Evolutionary conservation across 2,888 invertebrate species (phyloP).

Genomic region (Ormyrus rosae): DNA sequence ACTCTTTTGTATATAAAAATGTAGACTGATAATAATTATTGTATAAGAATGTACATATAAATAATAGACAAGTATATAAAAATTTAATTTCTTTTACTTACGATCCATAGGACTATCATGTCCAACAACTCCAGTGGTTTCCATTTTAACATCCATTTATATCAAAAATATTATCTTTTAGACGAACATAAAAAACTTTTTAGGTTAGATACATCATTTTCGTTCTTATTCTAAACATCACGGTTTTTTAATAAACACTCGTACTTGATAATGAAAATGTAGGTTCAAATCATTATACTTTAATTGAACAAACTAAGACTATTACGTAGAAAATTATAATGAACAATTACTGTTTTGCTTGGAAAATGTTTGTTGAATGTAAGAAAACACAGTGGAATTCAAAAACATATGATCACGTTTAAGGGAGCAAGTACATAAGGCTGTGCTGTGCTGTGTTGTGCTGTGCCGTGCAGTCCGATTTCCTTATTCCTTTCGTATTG

Average conservation of each 20-base stretch:
- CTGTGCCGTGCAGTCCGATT: no score
- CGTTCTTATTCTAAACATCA: slow-evolving; percentile 14
- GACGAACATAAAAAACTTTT: slow-evolving; percentile 21
- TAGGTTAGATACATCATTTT: slow-evolving; percentile 37
- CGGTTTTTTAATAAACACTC: background rate
- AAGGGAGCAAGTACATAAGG: no score
- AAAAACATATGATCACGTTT: background rate
- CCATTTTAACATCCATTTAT: slow-evolving; percentile 10
- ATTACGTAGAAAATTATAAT: no score
- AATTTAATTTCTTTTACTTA: slow-evolving; percentile 43
- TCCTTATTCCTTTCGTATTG: no score
- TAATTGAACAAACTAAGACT: no score
- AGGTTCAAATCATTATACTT: no score
- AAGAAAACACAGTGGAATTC: no score
- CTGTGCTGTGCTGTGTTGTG: no score
- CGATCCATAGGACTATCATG: slow-evolving; percentile 51
- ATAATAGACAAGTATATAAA: slow-evolving; percentile 28
- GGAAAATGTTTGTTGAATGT: no score
- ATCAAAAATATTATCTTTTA: slow-evolving; percentile 8
- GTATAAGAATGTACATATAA: slow-evolving; percentile 34
- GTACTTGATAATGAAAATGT: no score
- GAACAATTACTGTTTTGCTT: no score
- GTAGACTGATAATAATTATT: slow-evolving; percentile 44
- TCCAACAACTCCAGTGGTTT: slow-evolving; percentile 39
- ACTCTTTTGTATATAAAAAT: slow-evolving; percentile 44